Base-by-base conservation (phyloP, 2,888 invertebrate genomes). In the Dryocosmus kuriphilus region DNA sequence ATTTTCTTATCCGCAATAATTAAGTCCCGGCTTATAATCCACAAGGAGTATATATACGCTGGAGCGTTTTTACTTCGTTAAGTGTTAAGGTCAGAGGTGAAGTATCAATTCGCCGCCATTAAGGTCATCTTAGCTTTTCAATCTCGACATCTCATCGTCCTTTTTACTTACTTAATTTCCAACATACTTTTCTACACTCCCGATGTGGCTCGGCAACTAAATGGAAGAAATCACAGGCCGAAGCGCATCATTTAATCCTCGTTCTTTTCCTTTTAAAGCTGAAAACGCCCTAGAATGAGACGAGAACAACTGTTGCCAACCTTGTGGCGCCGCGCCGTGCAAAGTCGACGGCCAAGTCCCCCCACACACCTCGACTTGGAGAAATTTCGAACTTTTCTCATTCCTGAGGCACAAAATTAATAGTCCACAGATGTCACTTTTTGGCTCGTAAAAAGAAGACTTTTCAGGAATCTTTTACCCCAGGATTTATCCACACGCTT, bases 91-190 rank as follows among this genome's bases (percentile, higher is more conserved):
- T 24, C 57, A 9, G 57, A 24, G 57, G 57, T 57, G 24, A 57
- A 57, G 57, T 57, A 57, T 57, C 57, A 57, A 57, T 57, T 57
- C 22, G 57, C 8, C 22, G 57, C 57, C 22, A 11, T 24, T 75
- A 74, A 79, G 24, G 60, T 65, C 77, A 32, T 62, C 46, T 76
- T 73, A 74, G 73, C 73, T 79, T 82, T 80, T 80, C 80, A 80
- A 80, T 82, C 77, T 76, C 78, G 73, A 65, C 73, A 75, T 77
- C 76, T 65, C 76, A 75, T 74, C 77, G 62, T 65, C 77, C 75
- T 82, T 84, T 83, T 83, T 81, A 81, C 81, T 82, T 83, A 81
- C 82, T 83, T 83, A 82, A 82, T 84, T 82, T 80, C 77, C 78
- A 80, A 78, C 55, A 78, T 82, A 78, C 79, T 78, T 80, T 77